phyloP scores from a whole-genome alignment of 1,140 invertebrate species.

The Drosophila gunungcola region DNA sequence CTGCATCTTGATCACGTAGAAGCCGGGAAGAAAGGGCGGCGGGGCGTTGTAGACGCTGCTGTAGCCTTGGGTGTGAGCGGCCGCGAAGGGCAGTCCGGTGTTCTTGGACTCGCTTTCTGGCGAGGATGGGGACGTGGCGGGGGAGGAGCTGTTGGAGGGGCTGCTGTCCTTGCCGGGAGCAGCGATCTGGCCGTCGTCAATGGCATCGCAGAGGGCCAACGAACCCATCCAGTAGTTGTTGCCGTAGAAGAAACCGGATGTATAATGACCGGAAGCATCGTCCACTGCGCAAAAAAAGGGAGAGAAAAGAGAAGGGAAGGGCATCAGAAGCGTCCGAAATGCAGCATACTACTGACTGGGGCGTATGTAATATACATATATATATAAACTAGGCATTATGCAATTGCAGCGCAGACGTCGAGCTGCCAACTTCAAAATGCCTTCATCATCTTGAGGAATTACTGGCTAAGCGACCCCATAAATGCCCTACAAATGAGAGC shows the following conservation, averaged over 20 bases:
- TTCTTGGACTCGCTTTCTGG: constrained; percentile 27
- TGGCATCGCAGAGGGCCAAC: constrained; percentile 89
- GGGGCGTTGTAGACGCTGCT: constrained; percentile 75
- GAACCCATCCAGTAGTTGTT: constrained; percentile 93
- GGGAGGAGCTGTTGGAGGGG: constrained; percentile 7
- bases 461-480: too few species aligned
- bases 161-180: constrained; percentile 50
- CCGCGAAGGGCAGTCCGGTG: constrained; percentile 69
- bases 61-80: constrained; percentile 76
- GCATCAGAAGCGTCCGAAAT: constrained; percentile 35
- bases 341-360: background rate
- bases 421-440: constrained; percentile 12
- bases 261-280: constrained; percentile 92
- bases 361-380: background rate
- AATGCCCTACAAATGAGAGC: background rate
- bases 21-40: constrained; percentile 87
- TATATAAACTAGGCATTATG: constrained; percentile 24
- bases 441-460: constrained; percentile 6
- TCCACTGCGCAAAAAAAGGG: constrained; percentile 87
- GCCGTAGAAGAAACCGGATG: constrained; percentile 92
- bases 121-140: constrained; percentile 4
- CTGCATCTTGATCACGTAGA: constrained; percentile 87
- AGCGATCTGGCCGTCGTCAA: constrained; percentile 84
- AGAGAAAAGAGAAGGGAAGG: constrained; percentile 57
- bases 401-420: constrained; percentile 9